Evolutionary conservation across 2,888 invertebrate species (phyloP).

Genomic region (Scaptomyza flava): DNA sequence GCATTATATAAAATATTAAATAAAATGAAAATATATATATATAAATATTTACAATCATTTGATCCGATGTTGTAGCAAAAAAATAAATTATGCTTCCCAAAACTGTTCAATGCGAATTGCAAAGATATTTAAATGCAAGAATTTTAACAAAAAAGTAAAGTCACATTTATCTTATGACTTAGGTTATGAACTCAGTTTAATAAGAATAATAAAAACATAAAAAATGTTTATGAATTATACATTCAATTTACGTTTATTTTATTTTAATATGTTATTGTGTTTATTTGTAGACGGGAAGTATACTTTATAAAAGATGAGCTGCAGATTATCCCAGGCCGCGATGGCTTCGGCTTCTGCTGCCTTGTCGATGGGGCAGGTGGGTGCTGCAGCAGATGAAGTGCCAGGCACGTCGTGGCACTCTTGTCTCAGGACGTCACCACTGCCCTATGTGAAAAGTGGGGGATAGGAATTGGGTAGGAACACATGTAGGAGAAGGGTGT

Average conservation of each 20-base stretch:
- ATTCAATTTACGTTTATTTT: too few species aligned
- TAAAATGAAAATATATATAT: not conserved
- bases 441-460: too few species aligned
- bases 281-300: not conserved
- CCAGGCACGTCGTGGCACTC: too few species aligned
- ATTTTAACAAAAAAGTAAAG: too few species aligned
- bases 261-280: not conserved
- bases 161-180: conserved; percentile 6
- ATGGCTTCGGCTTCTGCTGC: too few species aligned
- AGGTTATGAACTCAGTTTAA: conserved; percentile 46
- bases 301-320: conserved; percentile 9
- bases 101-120: conserved; percentile 18
- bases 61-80: not conserved
- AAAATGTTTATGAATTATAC: conserved; percentile 2
- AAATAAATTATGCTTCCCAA: conserved; percentile 8
- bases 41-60: conserved; percentile 21
- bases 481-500: too few species aligned
- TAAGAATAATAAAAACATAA: not conserved
- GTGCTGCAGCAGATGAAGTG: too few species aligned
- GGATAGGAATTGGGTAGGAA: too few species aligned
- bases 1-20: conserved; percentile 10
- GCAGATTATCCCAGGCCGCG: too few species aligned
- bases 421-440: too few species aligned
- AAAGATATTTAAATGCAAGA: conserved; percentile 30
- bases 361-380: too few species aligned